Base-by-base conservation (phyloP, 2,113 vertebrate genomes). In the Sebastes fasciatus region DNA sequence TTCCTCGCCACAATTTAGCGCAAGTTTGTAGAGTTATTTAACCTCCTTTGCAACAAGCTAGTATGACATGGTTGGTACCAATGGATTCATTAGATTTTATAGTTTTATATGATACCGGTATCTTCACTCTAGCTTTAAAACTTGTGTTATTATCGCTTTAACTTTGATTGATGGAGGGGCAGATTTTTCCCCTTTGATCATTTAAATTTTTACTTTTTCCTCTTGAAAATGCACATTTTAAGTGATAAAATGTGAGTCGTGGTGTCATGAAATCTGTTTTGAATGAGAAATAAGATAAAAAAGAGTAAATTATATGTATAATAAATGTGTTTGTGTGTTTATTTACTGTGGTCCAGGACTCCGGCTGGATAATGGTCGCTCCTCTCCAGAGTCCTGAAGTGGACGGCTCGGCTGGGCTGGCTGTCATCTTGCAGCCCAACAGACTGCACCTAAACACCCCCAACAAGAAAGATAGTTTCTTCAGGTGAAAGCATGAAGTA, bases 321-420 rank as follows among this genome's bases (percentile, higher is more conserved):
- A 8, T 13, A 21, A 26, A 8, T 61, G 6, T 60, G 23, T 60
- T n/a, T n/a, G n/a, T n/a, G 69, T 77, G 60, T 72, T 3, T 64
- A 48, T 63, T 93, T 83, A 93, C 92, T 85, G 57, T 93, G 92
- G 79, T 94, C 93, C 63, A 93, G 87, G 57, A 93, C 89, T 82
- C 93, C 91, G 0, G 85, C 92, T 8, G 93, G 93, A 60, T 98
- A 96, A 45, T 97, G 96, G 82, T 99, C 98, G 0, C 94, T 97
- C 86, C 96, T 97, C 92, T 98, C 97, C 91, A 98, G 94, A 8
- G 98, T 98, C 52, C 97, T 95, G 94, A 99, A 99, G 89, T 97
- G 98, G 86, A 98, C 92, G 0, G 96, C 94, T 1, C 96, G 96
- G 77, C 98, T 98, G 34, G 97, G 96, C 67, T 96, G 97, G 83